Evolutionary conservation across 2,888 invertebrate species (phyloP), one percentile per base, ranked within the genome.

Genomic region (Odontocerum albicorne): DNA sequence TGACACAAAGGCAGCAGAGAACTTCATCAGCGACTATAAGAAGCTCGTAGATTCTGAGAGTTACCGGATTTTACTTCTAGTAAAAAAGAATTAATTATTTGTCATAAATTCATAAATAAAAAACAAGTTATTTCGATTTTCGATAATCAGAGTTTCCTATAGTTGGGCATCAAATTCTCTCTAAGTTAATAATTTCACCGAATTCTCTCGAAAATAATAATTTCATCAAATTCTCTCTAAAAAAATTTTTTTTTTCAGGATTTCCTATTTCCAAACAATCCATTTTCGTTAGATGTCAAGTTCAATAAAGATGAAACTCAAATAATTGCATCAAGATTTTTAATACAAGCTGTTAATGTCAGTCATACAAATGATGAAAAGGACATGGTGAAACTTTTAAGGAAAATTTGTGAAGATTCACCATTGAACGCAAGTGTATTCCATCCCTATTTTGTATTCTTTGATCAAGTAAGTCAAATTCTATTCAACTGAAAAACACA

Each of bases 391-490:
- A 82, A 85, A 64, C 88, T 87, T 46, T 72, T 95, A 10, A 79
- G 94, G 61, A 70, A 83, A 60, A 86, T 94, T 12, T 90, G 92
- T 62, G 73, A 81, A 8, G 83, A 88, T 27, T 90, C 92, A 1
- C 80, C 86, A 2, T 70, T 94, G 8, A 94, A 94, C 66, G 92
- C 88, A 47, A 93, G 91, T 17, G 93, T 96, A 2, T 96, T 94
- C 69, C 94, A 96, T 77, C 95, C 96, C 0, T 95, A 94, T 69
- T 96, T 96, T 68, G 92, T 96, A 10, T 96, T 93, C 75, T 96
- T 96, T 67, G 96, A 96, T 73, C 89, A 89, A 82, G 86, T 85
- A 72, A 45, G 31, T 21, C 12, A 20, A 17, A 4, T 4, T n/a
- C 10, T 10, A 1, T 20, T 20, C 2, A 16, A 38, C 16, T 15